These are phyloP conservation scores for Oreocharis arfaki DNA, from an alignment of 2,113 vertebrate genomes.

Conservation along the genomic window DNA sequence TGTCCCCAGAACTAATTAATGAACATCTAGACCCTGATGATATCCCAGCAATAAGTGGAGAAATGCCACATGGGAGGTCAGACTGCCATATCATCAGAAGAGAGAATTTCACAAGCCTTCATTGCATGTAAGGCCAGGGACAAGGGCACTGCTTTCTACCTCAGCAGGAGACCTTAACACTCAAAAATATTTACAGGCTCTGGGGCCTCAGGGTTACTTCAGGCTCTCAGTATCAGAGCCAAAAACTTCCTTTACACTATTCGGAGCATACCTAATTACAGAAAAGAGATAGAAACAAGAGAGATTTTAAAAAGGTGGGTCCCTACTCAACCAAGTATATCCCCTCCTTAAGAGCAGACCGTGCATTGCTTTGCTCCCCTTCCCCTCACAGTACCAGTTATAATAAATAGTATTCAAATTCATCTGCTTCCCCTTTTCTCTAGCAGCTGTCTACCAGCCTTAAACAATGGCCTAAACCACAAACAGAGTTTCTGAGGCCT, in stretches of 20 bases:
- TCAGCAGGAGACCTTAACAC: neutral
- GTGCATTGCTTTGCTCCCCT: neutral
- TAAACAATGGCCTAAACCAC: neutral
- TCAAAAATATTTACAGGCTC: neutral
- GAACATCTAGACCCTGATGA: neutral
- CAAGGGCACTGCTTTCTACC: neutral
- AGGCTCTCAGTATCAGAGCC: neutral
- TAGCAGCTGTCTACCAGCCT: neutral
- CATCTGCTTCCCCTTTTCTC: neutral
- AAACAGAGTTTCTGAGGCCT: neutral
- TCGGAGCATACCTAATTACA: neutral
- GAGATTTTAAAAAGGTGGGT: neutral
- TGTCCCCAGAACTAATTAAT: neutral
- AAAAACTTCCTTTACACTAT: neutral
- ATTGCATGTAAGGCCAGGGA: neutral
- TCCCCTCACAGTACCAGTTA: neutral
- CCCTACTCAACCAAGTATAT: neutral
- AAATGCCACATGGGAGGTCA: neutral
- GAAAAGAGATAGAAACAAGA: neutral
- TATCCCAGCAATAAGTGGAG: neutral
- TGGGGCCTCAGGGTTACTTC: neutral
- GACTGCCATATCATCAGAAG: neutral
- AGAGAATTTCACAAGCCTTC: neutral
- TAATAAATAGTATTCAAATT: neutral
- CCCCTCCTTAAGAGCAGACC: neutral